Percentiles rank a stretch among this genome's conserved stretches.
Conservation (phyloP, 2,888 invertebrate species). For the Brachypterus glaber region DNA sequence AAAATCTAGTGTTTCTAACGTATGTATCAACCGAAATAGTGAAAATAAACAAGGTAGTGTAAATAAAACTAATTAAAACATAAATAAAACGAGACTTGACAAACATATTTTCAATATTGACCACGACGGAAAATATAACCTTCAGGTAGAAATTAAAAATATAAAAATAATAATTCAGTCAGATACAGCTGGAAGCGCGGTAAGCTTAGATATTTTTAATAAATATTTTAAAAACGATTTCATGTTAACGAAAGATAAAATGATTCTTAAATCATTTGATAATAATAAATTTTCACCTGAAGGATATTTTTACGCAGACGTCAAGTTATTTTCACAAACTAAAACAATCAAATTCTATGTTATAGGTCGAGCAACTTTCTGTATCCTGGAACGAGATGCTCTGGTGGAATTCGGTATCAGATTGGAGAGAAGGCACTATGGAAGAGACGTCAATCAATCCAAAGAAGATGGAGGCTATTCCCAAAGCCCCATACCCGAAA, state of each 20-base stretch:
- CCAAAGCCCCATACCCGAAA: conserved; percentile 13
- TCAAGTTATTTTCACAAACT: no score
- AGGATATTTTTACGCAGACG: conserved; percentile 1
- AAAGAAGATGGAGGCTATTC: conserved; percentile 15
- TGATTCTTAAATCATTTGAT: no score
- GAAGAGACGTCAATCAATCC: conserved; percentile 7
- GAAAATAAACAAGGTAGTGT: no score
- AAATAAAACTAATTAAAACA: no score
- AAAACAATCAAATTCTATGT: no score
- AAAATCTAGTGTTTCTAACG: no score
- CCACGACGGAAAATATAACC: neutral
- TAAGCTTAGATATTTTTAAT: neutral
- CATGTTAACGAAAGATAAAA: neutral
- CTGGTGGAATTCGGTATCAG: no score
- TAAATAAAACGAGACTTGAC: neutral
- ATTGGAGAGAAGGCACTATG: no score
- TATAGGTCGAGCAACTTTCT: no score
- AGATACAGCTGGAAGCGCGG: neutral
- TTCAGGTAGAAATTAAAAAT: neutral
- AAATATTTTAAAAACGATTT: neutral
- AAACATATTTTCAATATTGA: neutral
- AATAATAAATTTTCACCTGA: neutral
- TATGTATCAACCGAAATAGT: no score
- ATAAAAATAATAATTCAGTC: neutral
- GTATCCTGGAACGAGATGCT: no score